phyloP scores from a whole-genome alignment of 2,113 vertebrate species.

The Sorex araneus region DNA sequence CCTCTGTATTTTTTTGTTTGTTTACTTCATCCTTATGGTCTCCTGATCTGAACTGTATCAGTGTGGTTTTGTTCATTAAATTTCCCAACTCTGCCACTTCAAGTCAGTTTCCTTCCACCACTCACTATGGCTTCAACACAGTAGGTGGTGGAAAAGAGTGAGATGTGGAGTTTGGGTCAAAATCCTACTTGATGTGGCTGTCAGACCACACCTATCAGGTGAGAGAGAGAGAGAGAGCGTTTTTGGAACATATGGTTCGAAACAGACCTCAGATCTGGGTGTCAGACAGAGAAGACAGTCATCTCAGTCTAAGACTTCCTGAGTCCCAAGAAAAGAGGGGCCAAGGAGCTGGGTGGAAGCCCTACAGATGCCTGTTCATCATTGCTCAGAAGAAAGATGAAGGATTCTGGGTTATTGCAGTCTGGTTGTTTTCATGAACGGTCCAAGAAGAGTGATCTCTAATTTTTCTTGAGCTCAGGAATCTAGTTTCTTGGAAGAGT shows the following conservation, averaged over 20 bases:
- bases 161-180: not conserved
- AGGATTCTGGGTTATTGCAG: not conserved
- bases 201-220: not conserved
- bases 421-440: not conserved
- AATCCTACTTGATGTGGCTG: not conserved
- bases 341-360: not conserved
- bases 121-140: too few species aligned
- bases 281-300: not conserved
- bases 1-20: not conserved
- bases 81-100: slow-evolving; percentile 37
- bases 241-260: not conserved
- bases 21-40: not conserved
- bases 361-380: not conserved
- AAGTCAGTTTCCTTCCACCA: not conserved
- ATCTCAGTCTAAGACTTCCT: not conserved
- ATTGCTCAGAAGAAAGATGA: not conserved
- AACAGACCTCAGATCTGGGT: not conserved
- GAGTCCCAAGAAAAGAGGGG: not conserved
- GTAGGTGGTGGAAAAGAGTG: not conserved
- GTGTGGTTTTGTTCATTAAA: not conserved
- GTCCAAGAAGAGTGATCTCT: not conserved
- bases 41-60: not conserved
- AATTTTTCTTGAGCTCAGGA: not conserved
- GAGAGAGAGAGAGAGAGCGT: not conserved
- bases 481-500: not conserved